These are phyloP conservation scores for Gadus macrocephalus DNA, from an alignment of 2,113 vertebrate species.

Conservation along the genomic window DNA sequence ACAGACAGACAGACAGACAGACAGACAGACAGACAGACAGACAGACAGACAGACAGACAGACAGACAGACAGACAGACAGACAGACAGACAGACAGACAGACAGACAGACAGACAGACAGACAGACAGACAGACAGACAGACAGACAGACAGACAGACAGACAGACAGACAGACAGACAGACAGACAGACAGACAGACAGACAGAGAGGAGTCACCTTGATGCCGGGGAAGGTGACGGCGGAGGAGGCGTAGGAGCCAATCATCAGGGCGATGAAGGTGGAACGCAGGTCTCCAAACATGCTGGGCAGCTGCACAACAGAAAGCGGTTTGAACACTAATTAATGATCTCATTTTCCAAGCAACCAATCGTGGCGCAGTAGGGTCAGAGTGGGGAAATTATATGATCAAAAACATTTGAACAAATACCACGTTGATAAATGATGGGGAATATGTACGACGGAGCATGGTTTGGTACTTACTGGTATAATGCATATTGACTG, in stretches of 20 bases:
- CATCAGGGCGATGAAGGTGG: constrained; percentile 97
- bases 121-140: constrained; percentile 19
- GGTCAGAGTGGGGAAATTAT: background rate
- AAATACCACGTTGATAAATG: too few relatives aligned
- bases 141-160: constrained; percentile 19
- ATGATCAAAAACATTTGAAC: background rate
- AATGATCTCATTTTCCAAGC: too few relatives aligned
- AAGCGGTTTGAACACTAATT: background rate
- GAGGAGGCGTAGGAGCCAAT: constrained; percentile 98
- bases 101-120: constrained; percentile 19
- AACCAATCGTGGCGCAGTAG: background rate
- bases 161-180: constrained; percentile 16
- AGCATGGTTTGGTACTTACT: too few relatives aligned
- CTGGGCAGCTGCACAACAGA: constrained; percentile 81
- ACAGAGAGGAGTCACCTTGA: constrained; percentile 80
- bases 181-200: constrained; percentile 19
- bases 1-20: constrained; percentile 19
- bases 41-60: constrained; percentile 19
- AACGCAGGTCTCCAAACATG: constrained; percentile 97
- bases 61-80: constrained; percentile 19
- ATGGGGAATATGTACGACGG: too few relatives aligned
- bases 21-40: constrained; percentile 19
- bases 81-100: constrained; percentile 19
- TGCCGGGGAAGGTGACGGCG: constrained; percentile 94
- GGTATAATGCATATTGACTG: too few relatives aligned